Evolutionary conservation across 1,140 invertebrate genomes (phyloP).

Genomic region (Oryzaephilus surinamensis): DNA sequence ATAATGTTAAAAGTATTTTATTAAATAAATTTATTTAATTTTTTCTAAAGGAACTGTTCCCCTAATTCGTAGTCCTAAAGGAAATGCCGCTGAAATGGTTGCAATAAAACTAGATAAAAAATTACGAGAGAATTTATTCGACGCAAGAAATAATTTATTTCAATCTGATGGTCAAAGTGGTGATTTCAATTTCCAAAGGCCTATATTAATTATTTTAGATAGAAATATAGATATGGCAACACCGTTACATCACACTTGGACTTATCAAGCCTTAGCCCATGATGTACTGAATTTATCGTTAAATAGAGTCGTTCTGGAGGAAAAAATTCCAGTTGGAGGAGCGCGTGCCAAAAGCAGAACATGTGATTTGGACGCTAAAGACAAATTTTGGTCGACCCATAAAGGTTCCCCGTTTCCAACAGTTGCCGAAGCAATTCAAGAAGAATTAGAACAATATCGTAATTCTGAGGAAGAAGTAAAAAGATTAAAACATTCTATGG

Average conservation of each 20-base stretch:
- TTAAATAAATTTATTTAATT: no score
- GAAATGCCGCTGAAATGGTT: conserved; percentile 97
- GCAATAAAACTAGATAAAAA: conserved; percentile 96
- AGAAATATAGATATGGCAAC: conserved; percentile 95
- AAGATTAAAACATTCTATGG: conserved; percentile 86
- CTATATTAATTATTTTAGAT: conserved; percentile 87
- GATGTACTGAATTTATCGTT: conserved; percentile 87
- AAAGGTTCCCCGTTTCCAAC: conserved; percentile 95
- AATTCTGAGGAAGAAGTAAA: conserved; percentile 95
- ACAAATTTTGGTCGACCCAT: conserved; percentile 86
- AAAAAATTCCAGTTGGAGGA: conserved; percentile 42
- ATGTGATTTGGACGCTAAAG: conserved; percentile 84
- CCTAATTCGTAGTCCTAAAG: conserved; percentile 88
- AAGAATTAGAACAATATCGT: conserved; percentile 89
- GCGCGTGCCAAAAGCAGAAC: conserved; percentile 65
- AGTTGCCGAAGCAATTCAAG: conserved; percentile 97
- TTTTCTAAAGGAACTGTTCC: no score
- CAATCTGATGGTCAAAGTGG: conserved; percentile 70
- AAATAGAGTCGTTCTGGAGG: conserved; percentile 77
- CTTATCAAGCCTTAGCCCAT: conserved; percentile 94
- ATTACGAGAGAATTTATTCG: conserved; percentile 90
- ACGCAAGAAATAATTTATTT: conserved; percentile 93
- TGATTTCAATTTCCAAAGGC: conserved; percentile 81
- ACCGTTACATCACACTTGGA: conserved; percentile 98
- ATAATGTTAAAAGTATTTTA: background rate